A percentile compares a stretch with the other conserved stretches of the same genome.
These are phyloP conservation scores for Chloroceryle amazona DNA, from an alignment of 2,797 vertebrate species.

Conservation along the genomic window DNA sequence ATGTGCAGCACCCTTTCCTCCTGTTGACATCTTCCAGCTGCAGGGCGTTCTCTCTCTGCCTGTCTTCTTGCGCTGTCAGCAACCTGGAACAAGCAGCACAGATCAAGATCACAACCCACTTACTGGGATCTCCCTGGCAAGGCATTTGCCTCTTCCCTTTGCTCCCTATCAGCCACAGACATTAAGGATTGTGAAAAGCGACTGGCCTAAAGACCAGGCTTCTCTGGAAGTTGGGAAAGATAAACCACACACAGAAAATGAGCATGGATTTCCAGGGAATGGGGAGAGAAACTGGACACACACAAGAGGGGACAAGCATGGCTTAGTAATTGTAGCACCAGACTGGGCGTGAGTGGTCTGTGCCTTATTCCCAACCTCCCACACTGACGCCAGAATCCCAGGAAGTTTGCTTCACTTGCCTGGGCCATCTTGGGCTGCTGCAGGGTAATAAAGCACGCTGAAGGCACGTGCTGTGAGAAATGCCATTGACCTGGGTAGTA, in stretches of 20 bases:
- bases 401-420: neutral
- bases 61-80: conserved; percentile 69
- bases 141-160: neutral
- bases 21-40: conserved; percentile 53
- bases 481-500: neutral
- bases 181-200: neutral
- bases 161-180: neutral
- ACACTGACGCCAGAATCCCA: fast-evolving
- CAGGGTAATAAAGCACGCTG: neutral
- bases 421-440: neutral
- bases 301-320: neutral
- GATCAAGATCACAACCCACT: neutral
- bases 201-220: neutral
- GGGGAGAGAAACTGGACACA: neutral
- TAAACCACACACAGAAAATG: neutral
- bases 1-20: conserved; percentile 68
- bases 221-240: neutral
- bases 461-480: neutral
- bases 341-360: neutral
- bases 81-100: conserved; percentile 55
- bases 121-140: neutral
- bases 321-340: neutral
- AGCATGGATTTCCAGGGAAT: neutral
- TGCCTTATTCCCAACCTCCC: neutral
- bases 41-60: conserved; percentile 55